A percentile compares a stretch with the other conserved stretches of the same genome.
phyloP scores from a whole-genome alignment of 2,113 vertebrate genomes.

The Triplophysa dalaica region DNA sequence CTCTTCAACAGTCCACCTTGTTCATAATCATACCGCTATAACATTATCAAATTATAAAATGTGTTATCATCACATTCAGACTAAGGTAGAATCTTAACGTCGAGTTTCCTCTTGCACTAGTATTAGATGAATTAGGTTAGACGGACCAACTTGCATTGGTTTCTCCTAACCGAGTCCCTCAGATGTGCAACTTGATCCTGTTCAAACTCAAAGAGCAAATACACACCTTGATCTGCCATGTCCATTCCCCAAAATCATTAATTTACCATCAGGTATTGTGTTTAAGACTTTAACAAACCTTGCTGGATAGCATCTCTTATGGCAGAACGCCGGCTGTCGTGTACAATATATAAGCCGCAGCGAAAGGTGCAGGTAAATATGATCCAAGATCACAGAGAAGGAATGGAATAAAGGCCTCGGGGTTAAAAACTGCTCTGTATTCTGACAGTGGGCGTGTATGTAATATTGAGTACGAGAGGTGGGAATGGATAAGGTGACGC shows the following conservation, averaged over 20 bases:
- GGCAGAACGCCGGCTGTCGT: background rate
- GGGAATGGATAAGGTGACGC: background rate
- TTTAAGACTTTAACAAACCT: slow-evolving; percentile 16
- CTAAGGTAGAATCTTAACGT: background rate
- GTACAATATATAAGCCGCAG: slow-evolving; percentile 15
- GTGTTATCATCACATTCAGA: background rate
- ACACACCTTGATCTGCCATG: background rate
- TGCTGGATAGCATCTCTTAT: slow-evolving; percentile 2
- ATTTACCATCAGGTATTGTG: slow-evolving; percentile 35
- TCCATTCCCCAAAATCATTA: background rate
- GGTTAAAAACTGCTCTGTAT: background rate
- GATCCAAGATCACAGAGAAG: background rate
- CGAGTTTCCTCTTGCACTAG: background rate
- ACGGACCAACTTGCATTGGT: slow-evolving; percentile 1
- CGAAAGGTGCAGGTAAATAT: background rate
- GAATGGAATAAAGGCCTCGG: slow-evolving; percentile 9
- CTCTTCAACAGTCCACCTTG: too few species aligned
- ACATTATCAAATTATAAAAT: too few species aligned
- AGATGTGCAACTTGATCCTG: slow-evolving; percentile 1
- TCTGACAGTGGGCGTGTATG: background rate
- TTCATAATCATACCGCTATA: background rate
- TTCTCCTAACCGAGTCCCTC: background rate
- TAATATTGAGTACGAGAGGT: slow-evolving; percentile 3
- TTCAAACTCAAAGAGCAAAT: background rate
- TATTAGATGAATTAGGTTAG: slow-evolving; percentile 5